Evolutionary conservation across 1,140 invertebrate genomes (phyloP).

Genomic region (Paraescarpia echinospica): DNA sequence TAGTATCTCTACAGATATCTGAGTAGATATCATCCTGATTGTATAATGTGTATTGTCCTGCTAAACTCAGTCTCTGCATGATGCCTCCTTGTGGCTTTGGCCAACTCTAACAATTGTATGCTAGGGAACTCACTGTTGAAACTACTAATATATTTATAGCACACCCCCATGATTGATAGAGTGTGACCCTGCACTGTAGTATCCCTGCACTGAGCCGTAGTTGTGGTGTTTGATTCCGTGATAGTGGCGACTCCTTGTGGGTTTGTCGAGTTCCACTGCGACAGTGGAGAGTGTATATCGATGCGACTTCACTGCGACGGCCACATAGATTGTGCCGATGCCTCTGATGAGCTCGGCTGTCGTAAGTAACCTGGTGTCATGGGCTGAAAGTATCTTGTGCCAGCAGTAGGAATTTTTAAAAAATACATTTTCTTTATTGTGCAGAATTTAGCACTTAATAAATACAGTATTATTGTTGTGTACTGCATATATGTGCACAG

Average conservation of each 20-base stretch:
- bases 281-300: constrained; percentile 74
- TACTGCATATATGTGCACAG: too few species aligned
- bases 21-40: neutral
- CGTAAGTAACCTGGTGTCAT: constrained; percentile 63
- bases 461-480: too few species aligned
- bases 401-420: constrained; percentile 1
- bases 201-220: neutral
- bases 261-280: constrained; percentile 25
- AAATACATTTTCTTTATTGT: too few species aligned
- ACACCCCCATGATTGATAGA: neutral
- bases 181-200: neutral
- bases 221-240: neutral
- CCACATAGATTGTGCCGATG: constrained; percentile 79
- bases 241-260: constrained; percentile 1
- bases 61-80: neutral
- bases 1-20: neutral
- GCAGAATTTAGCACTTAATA: too few species aligned
- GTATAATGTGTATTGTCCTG: neutral
- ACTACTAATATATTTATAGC: neutral
- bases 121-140: neutral
- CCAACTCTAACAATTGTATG: neutral
- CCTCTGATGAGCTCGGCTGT: constrained; percentile 86
- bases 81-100: neutral
- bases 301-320: constrained; percentile 88
- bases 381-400: neutral